A percentile compares a stretch with the other conserved stretches of the same genome.
These are phyloP conservation scores for Erpornis zantholeuca DNA, from an alignment of 2,113 vertebrate species.

Conservation along the genomic window DNA sequence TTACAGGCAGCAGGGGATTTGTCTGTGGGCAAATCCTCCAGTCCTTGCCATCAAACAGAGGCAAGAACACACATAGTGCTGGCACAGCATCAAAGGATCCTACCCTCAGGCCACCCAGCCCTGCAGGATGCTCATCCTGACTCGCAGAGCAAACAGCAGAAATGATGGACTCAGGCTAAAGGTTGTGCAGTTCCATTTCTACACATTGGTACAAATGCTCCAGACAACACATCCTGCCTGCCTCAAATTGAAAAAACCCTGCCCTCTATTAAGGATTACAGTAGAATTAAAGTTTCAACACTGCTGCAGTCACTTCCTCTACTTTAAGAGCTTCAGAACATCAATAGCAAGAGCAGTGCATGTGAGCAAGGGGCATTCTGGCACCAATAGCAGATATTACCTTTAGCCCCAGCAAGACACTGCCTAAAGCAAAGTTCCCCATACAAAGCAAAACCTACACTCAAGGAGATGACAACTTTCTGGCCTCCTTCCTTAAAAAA, in stretches of 20 bases:
- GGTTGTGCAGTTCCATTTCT: neutral
- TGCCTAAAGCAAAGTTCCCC: neutral
- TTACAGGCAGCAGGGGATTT: neutral
- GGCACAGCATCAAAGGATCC: neutral
- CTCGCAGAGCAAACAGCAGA: neutral
- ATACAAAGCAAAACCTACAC: neutral
- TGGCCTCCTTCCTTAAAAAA: neutral
- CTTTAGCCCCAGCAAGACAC: neutral
- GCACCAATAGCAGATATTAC: fast-evolving
- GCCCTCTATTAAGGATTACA: neutral
- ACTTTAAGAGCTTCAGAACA: neutral
- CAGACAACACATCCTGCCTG: neutral
- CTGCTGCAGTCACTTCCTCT: neutral
- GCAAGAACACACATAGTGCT: neutral
- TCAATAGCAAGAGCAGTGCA: neutral
- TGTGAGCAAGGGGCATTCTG: fast-evolving
- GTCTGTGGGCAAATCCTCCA: neutral
- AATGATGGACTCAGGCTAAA: neutral
- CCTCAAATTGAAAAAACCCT: neutral
- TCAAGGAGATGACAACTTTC: neutral
- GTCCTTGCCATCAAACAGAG: neutral
- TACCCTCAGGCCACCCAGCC: neutral
- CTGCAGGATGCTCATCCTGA: neutral
- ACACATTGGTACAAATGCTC: neutral
- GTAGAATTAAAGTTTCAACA: neutral